Percentiles rank a stretch among this genome's conserved stretches.
Conservation (phyloP, 1,140 invertebrate species). For the Nixonia krombeini region DNA sequence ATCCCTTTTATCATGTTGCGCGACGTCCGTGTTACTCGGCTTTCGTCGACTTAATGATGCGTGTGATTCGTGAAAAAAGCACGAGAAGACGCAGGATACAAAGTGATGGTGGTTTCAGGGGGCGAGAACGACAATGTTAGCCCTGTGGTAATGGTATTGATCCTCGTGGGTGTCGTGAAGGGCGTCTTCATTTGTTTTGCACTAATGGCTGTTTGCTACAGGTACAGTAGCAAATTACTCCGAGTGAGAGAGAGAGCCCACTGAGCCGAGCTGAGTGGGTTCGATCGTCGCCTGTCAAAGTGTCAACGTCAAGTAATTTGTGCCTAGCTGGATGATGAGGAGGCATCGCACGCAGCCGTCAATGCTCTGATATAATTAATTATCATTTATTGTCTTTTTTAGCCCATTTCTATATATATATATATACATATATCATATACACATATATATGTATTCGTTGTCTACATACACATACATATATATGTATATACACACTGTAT, state of each 20-base stretch:
- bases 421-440: slow-evolving; percentile 39
- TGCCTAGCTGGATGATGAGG: slow-evolving; percentile 67
- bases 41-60: too few relatives aligned
- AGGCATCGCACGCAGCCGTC: slow-evolving; percentile 68
- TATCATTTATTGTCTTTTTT: slow-evolving; percentile 56
- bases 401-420: slow-evolving; percentile 51
- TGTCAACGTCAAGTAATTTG: slow-evolving; percentile 65
- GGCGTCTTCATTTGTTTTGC: slow-evolving; percentile 95
- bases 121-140: slow-evolving; percentile 84
- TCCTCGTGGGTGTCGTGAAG: slow-evolving; percentile 92
- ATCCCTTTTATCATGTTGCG: too few relatives aligned
- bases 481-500: slow-evolving; percentile 36
- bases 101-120: slow-evolving; percentile 73
- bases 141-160: slow-evolving; percentile 90
- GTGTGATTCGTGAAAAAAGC: too few relatives aligned
- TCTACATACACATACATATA: slow-evolving; percentile 27
- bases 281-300: slow-evolving; percentile 62
- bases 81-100: slow-evolving; percentile 21
- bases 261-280: slow-evolving; percentile 40
- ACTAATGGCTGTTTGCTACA: slow-evolving; percentile 95
- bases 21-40: too few relatives aligned
- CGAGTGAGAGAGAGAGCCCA: slow-evolving; percentile 27
- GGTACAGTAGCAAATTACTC: slow-evolving; percentile 78
- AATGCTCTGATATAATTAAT: slow-evolving; percentile 57
- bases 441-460: slow-evolving; percentile 36